Evolutionary conservation across 2,797 vertebrate genomes (phyloP), one percentile per base, ranked within the genome.

Genomic region (Tenualosa thibaudeaui): DNA sequence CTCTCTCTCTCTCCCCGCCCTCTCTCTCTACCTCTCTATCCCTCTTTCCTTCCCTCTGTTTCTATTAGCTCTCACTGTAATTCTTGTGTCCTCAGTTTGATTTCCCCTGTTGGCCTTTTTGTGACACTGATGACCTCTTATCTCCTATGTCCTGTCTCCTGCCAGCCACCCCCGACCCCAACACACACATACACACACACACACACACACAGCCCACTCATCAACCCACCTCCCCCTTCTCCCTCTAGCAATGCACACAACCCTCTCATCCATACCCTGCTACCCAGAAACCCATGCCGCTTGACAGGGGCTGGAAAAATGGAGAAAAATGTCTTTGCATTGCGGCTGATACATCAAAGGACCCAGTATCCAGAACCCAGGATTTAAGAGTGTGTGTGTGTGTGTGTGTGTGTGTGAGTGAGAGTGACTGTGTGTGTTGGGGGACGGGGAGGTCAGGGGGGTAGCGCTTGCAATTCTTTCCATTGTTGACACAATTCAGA

Each of bases 281-380:
- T 19, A 19, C 85, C 54, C 68, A 49, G 81, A 60, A 82, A 84
- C 86, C 84, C 84, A 82, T 68, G 83, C 81, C 82, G 53, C 6
- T 83, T 86, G 89, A 92, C 88, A 87, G 89, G 84, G 92, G 90
- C 92, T 90, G 92, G 93, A 94, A 95, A 95, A 94, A 93, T 92
- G 89, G 92, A 91, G 89, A 91, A 90, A 91, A 90, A 91, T 87
- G 68, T 92, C 90, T 92, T 91, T 92, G 90, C 89, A 85, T 89
- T 89, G 87, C 85, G 90, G 91, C 89, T 86, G 78, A 84, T 91
- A 90, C 81, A 46, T 91, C 88, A 86, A 43, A 87, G 82, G 84
- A 88, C 86, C 90, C 86, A 82, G 87, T 62, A 31, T 1, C 31
- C 31, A 31, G 31, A 31, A 31, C 31, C 31, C 31, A 31, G 31